Conservation (phyloP, 1,140 invertebrate genomes). For the Penaeus vannamei region DNA sequence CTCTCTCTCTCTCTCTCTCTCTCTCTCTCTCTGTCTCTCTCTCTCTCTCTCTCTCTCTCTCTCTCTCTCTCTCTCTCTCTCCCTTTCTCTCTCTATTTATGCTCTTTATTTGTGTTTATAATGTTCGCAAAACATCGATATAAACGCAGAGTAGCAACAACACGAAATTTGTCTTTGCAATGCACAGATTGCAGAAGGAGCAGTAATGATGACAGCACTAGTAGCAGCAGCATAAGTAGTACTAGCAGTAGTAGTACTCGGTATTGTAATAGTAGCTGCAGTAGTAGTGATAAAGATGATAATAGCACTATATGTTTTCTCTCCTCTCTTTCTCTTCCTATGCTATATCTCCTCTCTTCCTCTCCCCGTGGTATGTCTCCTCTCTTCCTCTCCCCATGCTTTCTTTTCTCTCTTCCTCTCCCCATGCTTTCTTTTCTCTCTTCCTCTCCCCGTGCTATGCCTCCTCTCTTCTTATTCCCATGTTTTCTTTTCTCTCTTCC, state of each 20-base stretch:
- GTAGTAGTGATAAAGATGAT: background rate
- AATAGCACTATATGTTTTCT: background rate
- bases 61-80: constrained; percentile 14
- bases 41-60: constrained; percentile 14
- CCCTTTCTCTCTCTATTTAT: background rate
- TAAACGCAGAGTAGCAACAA: too few relatives aligned
- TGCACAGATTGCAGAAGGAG: too few relatives aligned
- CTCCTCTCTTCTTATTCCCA: too few relatives aligned
- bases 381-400: constrained; percentile 1
- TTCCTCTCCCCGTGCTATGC: constrained; percentile 14
- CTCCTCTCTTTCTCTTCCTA: too few relatives aligned
- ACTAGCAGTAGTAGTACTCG: too few relatives aligned
- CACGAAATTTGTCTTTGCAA: too few relatives aligned
- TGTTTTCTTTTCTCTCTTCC: constrained; percentile 3
- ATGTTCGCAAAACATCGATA: background rate
- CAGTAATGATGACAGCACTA: too few relatives aligned
- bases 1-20: background rate
- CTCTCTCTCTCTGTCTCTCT: background rate
- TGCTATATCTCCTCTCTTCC: too few relatives aligned
- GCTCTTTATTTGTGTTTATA: background rate
- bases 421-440: background rate
- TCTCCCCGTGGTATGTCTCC: too few relatives aligned
- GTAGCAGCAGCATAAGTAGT: too few relatives aligned
- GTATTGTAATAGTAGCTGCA: too few relatives aligned
- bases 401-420: constrained; percentile 18